Conservation (phyloP, 2,113 vertebrate genomes). For the Salvelinus namaycush region DNA sequence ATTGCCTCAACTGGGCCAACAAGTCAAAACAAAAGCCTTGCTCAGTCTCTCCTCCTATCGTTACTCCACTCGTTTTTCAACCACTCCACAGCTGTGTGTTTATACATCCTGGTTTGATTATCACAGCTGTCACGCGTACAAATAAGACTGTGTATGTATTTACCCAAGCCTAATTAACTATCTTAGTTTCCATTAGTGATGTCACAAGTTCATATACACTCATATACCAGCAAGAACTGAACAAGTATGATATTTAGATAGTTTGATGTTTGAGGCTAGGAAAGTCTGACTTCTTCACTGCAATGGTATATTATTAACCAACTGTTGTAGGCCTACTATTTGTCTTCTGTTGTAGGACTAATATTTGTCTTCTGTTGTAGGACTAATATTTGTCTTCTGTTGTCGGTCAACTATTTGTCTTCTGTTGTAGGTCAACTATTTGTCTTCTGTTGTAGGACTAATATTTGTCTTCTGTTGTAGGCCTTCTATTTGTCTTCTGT, state of each 20-base stretch:
- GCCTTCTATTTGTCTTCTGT: too few relatives aligned
- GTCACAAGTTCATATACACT: constrained; percentile 2
- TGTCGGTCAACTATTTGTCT: too few relatives aligned
- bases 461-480: too few relatives aligned
- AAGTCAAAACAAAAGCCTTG: constrained; percentile 42
- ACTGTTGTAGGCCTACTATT: too few relatives aligned
- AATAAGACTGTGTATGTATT: background rate
- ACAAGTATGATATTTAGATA: background rate
- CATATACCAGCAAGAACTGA: background rate
- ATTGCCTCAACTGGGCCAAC: constrained; percentile 13
- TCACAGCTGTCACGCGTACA: constrained; percentile 1
- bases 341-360: too few relatives aligned
- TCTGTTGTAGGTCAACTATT: too few relatives aligned
- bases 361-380: too few relatives aligned
- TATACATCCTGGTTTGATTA: constrained; percentile 12
- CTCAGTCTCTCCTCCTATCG: constrained; percentile 18
- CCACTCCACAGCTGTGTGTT: background rate
- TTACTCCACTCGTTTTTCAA: too few relatives aligned
- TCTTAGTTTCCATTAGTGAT: background rate
- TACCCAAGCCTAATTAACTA: background rate
- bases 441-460: too few relatives aligned
- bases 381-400: too few relatives aligned
- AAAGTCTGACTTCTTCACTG: background rate
- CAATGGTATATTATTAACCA: background rate
- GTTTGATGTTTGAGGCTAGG: background rate